phyloP scores from a whole-genome alignment of 2,888 invertebrate species.

The Hirtodrosophila alboralis region DNA sequence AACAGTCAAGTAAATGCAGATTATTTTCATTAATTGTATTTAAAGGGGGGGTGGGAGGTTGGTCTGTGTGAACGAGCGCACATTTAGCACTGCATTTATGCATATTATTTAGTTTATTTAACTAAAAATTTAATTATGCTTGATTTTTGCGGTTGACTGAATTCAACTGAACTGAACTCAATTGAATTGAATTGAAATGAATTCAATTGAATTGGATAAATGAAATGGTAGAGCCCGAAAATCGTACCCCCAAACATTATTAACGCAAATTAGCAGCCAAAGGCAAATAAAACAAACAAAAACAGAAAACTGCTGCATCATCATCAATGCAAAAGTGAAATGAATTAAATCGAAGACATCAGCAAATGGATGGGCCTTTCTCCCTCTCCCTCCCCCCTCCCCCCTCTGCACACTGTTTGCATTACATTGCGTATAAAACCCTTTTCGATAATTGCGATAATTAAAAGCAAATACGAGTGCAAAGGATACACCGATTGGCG shows the following conservation, averaged over 20 bases:
- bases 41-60: too few species aligned
- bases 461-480: constrained; percentile 81
- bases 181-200: constrained; percentile 24
- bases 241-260: constrained; percentile 39
- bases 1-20: constrained; percentile 48
- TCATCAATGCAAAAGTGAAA: constrained; percentile 44
- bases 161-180: constrained; percentile 34
- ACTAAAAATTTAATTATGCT: constrained; percentile 66
- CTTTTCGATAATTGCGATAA: constrained; percentile 81
- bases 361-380: constrained; percentile 67
- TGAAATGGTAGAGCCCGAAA: too few species aligned
- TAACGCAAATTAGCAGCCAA: constrained; percentile 68
- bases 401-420: too few species aligned
- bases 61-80: constrained; percentile 14
- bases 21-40: constrained; percentile 69
- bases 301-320: constrained; percentile 45
- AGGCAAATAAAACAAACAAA: constrained; percentile 44
- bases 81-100: constrained; percentile 54
- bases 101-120: constrained; percentile 57
- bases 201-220: constrained; percentile 11
- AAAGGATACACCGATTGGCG: constrained; percentile 45
- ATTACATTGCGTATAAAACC: constrained; percentile 69
- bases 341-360: constrained; percentile 72
- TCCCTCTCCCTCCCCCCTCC: too few species aligned
- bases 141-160: constrained; percentile 61